phyloP scores from a whole-genome alignment of 2,797 vertebrate species.

The Anniella stebbinsi region DNA sequence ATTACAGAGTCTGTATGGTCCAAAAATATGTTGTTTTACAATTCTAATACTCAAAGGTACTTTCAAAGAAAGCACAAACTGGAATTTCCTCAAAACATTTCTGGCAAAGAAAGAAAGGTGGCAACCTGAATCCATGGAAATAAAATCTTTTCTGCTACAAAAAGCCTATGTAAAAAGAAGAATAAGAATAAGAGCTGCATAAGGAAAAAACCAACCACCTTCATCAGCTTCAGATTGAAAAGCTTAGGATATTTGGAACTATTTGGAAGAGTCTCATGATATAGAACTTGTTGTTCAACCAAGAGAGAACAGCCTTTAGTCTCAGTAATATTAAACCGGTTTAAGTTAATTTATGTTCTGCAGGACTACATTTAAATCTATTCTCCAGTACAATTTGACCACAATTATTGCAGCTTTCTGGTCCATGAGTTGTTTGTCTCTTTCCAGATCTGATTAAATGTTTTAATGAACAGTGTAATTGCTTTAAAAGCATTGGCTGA shows the following conservation, averaged over 20 bases:
- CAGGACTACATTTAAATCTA: not conserved
- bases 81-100: constrained; percentile 3
- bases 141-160: constrained; percentile 38
- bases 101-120: constrained; percentile 30
- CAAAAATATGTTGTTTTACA: not conserved
- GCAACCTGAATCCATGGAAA: not conserved
- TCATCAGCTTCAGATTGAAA: not conserved
- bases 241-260: not conserved
- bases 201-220: not conserved
- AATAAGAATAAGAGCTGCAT: not conserved
- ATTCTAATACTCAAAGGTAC: not conserved
- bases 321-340: not conserved
- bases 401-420: not conserved
- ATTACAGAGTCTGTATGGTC: not conserved
- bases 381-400: not conserved
- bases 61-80: constrained; percentile 27
- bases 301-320: not conserved
- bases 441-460: not conserved
- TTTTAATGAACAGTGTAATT: not conserved
- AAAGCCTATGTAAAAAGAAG: not conserved
- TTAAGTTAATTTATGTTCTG: not conserved
- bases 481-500: not conserved
- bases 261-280: not conserved
- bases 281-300: not conserved
- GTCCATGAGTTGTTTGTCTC: not conserved